Base-by-base conservation (phyloP, 2,888 invertebrate species). In the Pocota personata region DNA sequence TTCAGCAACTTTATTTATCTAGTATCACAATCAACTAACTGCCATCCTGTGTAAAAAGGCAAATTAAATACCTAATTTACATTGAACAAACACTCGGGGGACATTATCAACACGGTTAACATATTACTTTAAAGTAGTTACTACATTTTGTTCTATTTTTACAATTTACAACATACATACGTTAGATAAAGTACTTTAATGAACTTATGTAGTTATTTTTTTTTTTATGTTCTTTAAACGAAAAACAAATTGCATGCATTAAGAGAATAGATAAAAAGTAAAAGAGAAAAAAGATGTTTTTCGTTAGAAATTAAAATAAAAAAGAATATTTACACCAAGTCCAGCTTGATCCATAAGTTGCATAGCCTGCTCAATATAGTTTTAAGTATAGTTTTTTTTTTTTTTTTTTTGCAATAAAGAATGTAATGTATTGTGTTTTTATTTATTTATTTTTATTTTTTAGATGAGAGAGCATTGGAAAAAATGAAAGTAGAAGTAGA, bases 301-400 rank as follows among this genome's bases (percentile, higher is more conserved):
- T 57, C 30, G 30, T 35, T 50, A 50, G 35, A 75, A 69, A 66
- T 48, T 48, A 76, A 80, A 71, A 58, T 50, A 76, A 72, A 58
- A 90, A 91, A 90, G 92, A 91, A 96, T 96, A 96, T 95, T 97
- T 97, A 97, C 96, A 95, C 96, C 95, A 94, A 95, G 95, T 95
- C 97, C 96, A 93, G 95, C 95, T 94, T 96, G 95, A 94, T 96
- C 97, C 97, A 97, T 96, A 92, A 96, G 96, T 95, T 96, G 97
- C 97, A 97, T 96, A 93, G 97, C 97, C 97, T 97, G 95, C 93
- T 93, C 88, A 83, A 78, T 60, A 77, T 67, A 14, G 48, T 67
- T 73, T 79, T 79, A 62, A 73, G 72, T 87, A 72, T 71, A 55
- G 80, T 82, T 84, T 71, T 80, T 67, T 69, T 46, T 62, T 77